phyloP scores from a whole-genome alignment of 64 coral and sea anemone species.

The Hydrozoanthus tunicans region DNA sequence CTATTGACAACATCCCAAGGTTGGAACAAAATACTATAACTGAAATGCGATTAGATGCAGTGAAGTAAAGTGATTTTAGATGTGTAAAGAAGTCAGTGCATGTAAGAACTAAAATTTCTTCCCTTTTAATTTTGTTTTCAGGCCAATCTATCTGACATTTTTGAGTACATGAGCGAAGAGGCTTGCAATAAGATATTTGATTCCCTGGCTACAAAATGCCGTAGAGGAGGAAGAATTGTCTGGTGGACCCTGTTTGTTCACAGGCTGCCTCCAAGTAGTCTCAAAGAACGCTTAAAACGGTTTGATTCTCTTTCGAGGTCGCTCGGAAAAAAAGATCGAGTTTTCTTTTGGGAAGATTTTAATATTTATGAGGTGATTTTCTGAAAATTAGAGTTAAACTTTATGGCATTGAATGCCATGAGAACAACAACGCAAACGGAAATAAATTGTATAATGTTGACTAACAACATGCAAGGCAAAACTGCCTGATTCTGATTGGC shows the following conservation, averaged over 20 bases:
- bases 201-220: constrained; percentile 14
- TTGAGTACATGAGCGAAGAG: constrained; percentile 60
- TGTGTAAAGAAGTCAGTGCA: background rate
- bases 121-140: background rate
- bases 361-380: background rate
- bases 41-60: too few species aligned
- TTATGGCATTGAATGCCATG: too few species aligned
- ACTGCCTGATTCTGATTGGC: too few species aligned
- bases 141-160: constrained; percentile 49
- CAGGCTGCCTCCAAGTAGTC: constrained; percentile 7
- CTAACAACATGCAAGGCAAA: too few species aligned
- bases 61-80: background rate
- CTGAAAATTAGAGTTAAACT: too few species aligned
- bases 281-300: background rate
- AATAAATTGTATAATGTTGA: too few species aligned
- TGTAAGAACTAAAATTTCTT: background rate
- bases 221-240: constrained; percentile 6
- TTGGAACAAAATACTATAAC: too few species aligned
- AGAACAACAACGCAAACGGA: too few species aligned
- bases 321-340: background rate
- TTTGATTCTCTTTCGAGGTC: background rate
- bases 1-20: too few species aligned
- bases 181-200: constrained; percentile 20
- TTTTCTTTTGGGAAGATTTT: constrained; percentile 36
- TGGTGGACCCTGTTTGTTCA: constrained; percentile 27